Evolutionary conservation across 2,113 vertebrate genomes (phyloP).

Genomic region (Apodemus sylvaticus): DNA sequence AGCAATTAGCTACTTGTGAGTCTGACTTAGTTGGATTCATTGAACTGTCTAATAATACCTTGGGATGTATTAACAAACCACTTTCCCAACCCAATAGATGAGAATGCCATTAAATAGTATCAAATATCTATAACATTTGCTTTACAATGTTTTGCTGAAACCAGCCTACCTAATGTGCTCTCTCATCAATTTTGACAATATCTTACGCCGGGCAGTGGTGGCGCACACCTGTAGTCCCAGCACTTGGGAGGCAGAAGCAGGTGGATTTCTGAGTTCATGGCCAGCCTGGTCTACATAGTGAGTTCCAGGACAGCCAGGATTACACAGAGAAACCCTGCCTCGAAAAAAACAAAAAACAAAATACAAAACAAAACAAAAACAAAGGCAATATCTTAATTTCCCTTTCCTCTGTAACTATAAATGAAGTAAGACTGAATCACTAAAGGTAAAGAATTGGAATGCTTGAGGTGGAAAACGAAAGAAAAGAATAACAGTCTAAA

Average conservation of each 20-base stretch:
- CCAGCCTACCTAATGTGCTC: background rate
- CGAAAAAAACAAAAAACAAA: no score
- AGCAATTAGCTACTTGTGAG: background rate
- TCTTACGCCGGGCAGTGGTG: no score
- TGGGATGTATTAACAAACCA: background rate
- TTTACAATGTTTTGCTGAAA: background rate
- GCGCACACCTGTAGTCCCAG: no score
- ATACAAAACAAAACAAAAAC: no score
- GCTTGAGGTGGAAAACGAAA: background rate
- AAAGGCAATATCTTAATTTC: background rate
- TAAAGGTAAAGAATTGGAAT: background rate
- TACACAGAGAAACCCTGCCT: no score
- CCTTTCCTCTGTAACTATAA: background rate
- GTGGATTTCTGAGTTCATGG: no score
- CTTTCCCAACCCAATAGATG: background rate
- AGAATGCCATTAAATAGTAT: background rate
- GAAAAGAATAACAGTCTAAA: background rate
- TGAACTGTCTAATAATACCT: background rate
- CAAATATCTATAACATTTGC: background rate
- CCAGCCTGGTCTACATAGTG: no score
- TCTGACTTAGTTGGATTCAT: background rate
- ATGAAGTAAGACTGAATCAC: background rate
- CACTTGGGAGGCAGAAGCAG: no score
- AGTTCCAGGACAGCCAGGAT: no score
- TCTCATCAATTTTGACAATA: background rate